Evolutionary conservation across 1,140 invertebrate species (phyloP), one percentile per base, ranked within the genome.

Genomic region (honey bee (Apis mellifera)): DNA sequence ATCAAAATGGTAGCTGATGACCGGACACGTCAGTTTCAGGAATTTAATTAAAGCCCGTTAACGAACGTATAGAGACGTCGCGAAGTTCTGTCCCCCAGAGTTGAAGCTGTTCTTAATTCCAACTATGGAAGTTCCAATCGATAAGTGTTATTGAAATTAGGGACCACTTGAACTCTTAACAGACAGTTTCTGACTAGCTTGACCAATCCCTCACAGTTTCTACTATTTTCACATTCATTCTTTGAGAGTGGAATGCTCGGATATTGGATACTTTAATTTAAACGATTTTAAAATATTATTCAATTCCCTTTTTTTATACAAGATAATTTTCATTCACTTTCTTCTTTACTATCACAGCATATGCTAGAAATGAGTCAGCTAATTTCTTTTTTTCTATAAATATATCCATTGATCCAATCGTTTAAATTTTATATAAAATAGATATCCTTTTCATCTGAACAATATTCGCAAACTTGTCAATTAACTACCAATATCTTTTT

Each of bases 41-140:
- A 26, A 15, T 71, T 71, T 71, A 71, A 71, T 54, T 71, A 71
- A 71, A 71, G 9, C 15, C 7, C 15, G 15, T 52, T 71, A 54
- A 54, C 23, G 50, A 50, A n/a, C 21, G n/a, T 52, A 70, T 23
- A 52, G 13, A 54, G 48, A 26, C 69, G n/a, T 11, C 4, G 15
- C 15, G 2, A 70, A 70, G n/a, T 70, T 70, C n/a, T n/a, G 66
- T 17, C 8, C 15, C 15, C 2, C 21, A 9, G 8, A 26, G 32
- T 70, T 19, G 9, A 19, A 26, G n/a, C 1, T 19, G 69, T 54
- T 71, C 69, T 70, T 70, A 70, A 70, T 70, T 70, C 50, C 69
- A 5, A 54, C 8, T 17, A 3, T 5, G 9, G 4, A 54, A 71
- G n/a, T 26, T 71, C 50, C 15, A 19, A 3, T 9, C 48, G 54